phyloP scores from a whole-genome alignment of 2,113 vertebrate genomes.

The Syrmaticus mikado region DNA sequence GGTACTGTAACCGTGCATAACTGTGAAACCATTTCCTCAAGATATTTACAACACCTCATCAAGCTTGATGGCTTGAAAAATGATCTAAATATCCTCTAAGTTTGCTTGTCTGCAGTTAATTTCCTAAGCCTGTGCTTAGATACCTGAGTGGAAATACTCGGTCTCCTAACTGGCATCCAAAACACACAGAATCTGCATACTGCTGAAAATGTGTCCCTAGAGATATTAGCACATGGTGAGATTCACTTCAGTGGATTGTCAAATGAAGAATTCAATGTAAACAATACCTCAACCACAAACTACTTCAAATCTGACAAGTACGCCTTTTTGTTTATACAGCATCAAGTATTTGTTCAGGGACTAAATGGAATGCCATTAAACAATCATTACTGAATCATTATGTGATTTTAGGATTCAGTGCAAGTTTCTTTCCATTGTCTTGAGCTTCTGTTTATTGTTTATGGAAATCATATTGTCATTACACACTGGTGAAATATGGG shows the following conservation, averaged over 20 bases:
- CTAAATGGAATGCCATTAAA: neutral
- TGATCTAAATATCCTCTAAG: conserved; percentile 3
- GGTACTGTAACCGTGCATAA: conserved; percentile 25
- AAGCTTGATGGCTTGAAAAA: conserved; percentile 35
- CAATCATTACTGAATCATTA: neutral
- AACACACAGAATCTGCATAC: neutral
- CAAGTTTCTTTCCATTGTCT: neutral
- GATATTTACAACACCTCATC: conserved; percentile 32
- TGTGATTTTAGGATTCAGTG: conserved; percentile 6
- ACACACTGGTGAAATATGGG: neutral
- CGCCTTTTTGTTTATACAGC: conserved; percentile 33
- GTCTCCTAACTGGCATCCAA: neutral
- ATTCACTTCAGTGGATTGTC: conserved; percentile 53
- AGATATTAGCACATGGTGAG: conserved; percentile 27
- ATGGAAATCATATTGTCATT: neutral
- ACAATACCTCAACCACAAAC: conserved; percentile 38
- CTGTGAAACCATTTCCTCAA: neutral
- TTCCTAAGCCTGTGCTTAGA: neutral
- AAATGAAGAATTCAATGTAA: conserved; percentile 50
- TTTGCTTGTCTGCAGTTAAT: conserved; percentile 4
- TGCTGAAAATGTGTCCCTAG: neutral
- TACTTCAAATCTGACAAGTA: conserved; percentile 44
- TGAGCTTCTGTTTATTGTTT: conserved; percentile 6
- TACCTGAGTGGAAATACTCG: conserved; percentile 6
- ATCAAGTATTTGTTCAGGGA: conserved; percentile 11